Percentiles rank a stretch among this genome's conserved stretches.
Conservation (phyloP, 2,797 vertebrate species). For the Xiphophorus birchmanni region DNA sequence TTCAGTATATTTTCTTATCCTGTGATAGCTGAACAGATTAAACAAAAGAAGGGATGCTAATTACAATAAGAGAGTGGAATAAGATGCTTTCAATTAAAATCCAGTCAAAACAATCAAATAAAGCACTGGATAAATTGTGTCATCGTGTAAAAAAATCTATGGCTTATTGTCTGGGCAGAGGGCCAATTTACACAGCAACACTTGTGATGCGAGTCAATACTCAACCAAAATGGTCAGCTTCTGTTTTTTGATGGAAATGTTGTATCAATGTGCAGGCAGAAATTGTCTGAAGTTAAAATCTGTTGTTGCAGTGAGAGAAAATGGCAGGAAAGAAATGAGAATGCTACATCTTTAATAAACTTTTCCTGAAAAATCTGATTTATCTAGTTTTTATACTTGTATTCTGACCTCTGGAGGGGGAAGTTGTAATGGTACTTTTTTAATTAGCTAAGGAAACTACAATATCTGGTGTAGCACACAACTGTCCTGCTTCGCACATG, state of each 20-base stretch:
- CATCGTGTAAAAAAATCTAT: conserved; percentile 60
- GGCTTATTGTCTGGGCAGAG: conserved; percentile 66
- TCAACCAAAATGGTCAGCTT: conserved; percentile 24
- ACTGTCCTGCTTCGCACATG: not conserved
- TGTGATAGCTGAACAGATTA: conserved; percentile 30
- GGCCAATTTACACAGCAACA: conserved; percentile 59
- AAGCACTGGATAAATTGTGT: conserved; percentile 72
- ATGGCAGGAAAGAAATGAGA: not conserved
- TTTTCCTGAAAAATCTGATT: not conserved
- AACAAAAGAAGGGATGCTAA: conserved; percentile 44
- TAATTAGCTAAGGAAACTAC: not conserved
- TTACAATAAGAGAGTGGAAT: conserved; percentile 58
- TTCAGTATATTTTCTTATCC: conserved; percentile 7
- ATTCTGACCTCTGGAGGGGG: not conserved
- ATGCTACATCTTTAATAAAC: not conserved
- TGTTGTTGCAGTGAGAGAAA: not conserved
- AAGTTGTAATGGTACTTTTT: not conserved
- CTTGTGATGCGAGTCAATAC: conserved; percentile 58
- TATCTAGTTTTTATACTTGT: not conserved
- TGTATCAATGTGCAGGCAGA: not conserved
- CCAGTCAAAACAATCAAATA: conserved; percentile 73
- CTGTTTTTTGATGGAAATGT: conserved; percentile 52
- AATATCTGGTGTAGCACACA: not conserved
- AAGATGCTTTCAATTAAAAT: conserved; percentile 72
- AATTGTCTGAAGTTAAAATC: not conserved